These are phyloP conservation scores for Acanthis flammea DNA, from an alignment of 2,797 vertebrate species.

Conservation along the genomic window DNA sequence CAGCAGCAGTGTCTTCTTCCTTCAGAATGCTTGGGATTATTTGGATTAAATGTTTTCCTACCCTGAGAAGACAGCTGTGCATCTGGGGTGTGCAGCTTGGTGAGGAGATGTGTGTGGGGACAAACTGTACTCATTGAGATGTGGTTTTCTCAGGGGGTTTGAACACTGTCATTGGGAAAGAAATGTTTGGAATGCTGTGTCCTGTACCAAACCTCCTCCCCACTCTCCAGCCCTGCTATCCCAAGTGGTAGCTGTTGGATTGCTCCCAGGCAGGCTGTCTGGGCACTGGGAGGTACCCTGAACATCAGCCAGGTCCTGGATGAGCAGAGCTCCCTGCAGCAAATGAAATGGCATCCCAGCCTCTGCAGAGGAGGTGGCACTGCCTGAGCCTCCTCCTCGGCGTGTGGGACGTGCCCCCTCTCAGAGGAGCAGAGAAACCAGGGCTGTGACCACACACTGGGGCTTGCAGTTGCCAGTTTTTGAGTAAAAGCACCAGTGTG, in stretches of 20 bases:
- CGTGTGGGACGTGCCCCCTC: not conserved
- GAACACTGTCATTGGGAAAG: not conserved
- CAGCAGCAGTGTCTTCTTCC: not conserved
- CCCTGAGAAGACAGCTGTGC: not conserved
- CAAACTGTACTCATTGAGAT: not conserved
- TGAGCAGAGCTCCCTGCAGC: not conserved
- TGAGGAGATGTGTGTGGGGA: not conserved
- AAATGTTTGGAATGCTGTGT: not conserved
- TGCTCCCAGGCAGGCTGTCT: not conserved
- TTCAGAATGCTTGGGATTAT: not conserved
- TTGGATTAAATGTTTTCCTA: not conserved
- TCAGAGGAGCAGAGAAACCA: not conserved
- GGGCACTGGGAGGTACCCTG: not conserved
- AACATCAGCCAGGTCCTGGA: not conserved
- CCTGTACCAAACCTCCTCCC: not conserved
- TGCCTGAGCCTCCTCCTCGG: not conserved
- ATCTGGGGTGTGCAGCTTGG: not conserved
- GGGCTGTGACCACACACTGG: not conserved
- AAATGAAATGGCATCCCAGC: not conserved
- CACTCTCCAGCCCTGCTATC: not conserved
- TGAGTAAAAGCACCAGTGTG: rapidly evolving
- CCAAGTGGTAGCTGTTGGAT: not conserved
- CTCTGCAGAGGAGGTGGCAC: not conserved
- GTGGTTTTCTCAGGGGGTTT: not conserved
- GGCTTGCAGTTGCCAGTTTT: not conserved